Evolutionary conservation across 2,888 invertebrate species (phyloP).

Genomic region (Heliconius cydno): DNA sequence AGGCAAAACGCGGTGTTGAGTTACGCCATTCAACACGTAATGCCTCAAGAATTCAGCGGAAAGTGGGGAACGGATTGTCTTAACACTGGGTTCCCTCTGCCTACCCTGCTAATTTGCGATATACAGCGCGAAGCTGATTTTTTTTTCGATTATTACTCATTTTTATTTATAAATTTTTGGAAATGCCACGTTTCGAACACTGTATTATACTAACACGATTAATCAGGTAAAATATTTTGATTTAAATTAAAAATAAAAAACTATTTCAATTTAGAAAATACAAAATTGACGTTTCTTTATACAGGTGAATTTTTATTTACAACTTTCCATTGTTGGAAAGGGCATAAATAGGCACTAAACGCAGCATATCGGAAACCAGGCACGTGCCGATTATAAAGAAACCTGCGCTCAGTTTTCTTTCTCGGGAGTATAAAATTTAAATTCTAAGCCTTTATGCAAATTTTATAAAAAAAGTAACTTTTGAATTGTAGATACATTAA

Average conservation of each 20-base stretch:
- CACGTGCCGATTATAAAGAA: constrained; percentile 55
- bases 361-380: constrained; percentile 55
- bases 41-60: too few relatives aligned
- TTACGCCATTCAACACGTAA: too few relatives aligned
- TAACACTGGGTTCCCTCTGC: too few relatives aligned
- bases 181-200: too few relatives aligned
- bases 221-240: too few relatives aligned
- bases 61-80: too few relatives aligned
- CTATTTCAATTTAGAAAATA: constrained; percentile 7
- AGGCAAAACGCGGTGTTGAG: too few relatives aligned
- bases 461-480: not conserved
- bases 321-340: constrained; percentile 40
- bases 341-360: constrained; percentile 57
- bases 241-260: not conserved
- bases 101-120: too few relatives aligned
- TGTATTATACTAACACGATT: too few relatives aligned
- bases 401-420: constrained; percentile 19
- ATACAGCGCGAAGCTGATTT: too few relatives aligned
- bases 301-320: constrained; percentile 26
- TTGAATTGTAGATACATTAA: not conserved
- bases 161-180: too few relatives aligned
- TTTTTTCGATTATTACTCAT: too few relatives aligned
- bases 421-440: constrained; percentile 1
- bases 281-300: constrained; percentile 1
- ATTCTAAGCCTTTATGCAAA: not conserved